Evolutionary conservation across 2,113 vertebrate species (phyloP).

Genomic region (Opisthocomus hoazin): DNA sequence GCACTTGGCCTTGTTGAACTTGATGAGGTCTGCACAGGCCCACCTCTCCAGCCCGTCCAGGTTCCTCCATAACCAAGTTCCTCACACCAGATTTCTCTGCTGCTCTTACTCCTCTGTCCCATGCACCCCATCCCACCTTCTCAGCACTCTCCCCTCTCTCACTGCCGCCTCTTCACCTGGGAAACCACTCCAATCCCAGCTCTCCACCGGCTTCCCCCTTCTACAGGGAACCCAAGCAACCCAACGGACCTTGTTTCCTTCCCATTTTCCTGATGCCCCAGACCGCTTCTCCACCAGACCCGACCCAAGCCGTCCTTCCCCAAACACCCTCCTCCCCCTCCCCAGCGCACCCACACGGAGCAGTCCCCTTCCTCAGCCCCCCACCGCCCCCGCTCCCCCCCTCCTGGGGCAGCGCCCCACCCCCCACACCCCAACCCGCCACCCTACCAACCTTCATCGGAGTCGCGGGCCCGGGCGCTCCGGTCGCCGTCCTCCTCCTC

Average conservation of each 20-base stretch:
- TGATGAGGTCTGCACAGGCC: no score
- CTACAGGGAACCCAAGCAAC: not conserved
- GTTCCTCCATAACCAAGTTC: no score
- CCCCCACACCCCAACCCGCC: not conserved
- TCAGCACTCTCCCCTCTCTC: no score
- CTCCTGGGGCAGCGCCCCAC: no score
- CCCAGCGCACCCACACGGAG: no score
- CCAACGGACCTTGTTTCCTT: fast-evolving
- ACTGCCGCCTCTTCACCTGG: not conserved
- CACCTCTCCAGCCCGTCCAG: no score
- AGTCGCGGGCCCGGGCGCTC: slow-evolving; percentile 90
- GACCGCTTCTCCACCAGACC: not conserved
- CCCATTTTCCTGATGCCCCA: not conserved
- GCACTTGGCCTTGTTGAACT: no score
- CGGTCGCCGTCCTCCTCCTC: slow-evolving; percentile 94
- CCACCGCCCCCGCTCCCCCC: no score
- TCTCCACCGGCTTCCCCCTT: fast-evolving
- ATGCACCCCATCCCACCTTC: fast-evolving
- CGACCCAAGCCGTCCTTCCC: not conserved
- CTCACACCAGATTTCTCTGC: fast-evolving
- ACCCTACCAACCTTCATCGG: slow-evolving; percentile 82
- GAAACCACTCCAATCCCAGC: not conserved
- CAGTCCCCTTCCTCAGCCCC: no score
- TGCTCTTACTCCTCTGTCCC: not conserved
- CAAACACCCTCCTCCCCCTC: not conserved